Conservation (phyloP, 2,888 invertebrate genomes). For the Muscina levida region DNA sequence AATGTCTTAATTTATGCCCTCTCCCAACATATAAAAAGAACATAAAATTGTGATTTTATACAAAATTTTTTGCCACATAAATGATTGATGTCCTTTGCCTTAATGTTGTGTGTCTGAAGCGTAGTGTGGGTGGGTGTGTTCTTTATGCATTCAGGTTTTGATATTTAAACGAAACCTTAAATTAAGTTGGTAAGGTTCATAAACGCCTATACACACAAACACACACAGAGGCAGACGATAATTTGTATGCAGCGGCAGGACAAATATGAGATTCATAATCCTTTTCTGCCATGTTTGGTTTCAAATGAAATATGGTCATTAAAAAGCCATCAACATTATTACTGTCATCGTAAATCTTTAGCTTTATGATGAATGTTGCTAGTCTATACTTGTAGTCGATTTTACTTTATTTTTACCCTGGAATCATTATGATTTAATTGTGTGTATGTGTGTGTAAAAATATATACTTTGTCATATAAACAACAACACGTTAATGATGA, state of each 20-base stretch:
- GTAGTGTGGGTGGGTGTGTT: background rate
- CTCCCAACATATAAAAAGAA: background rate
- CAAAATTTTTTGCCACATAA: background rate
- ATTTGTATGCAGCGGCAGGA: background rate
- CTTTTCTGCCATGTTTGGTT: slow-evolving; percentile 26
- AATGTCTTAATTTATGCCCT: slow-evolving; percentile 21
- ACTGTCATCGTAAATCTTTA: slow-evolving; percentile 61
- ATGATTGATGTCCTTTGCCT: slow-evolving; percentile 16
- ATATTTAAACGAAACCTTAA: slow-evolving; percentile 17
- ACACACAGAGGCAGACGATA: background rate
- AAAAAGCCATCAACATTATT: slow-evolving; percentile 63
- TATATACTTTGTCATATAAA: slow-evolving; percentile 10
- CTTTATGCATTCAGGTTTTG: background rate
- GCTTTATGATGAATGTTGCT: slow-evolving; percentile 17
- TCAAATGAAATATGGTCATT: slow-evolving; percentile 60
- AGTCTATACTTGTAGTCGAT: slow-evolving; percentile 21
- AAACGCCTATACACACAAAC: background rate
- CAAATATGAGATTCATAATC: slow-evolving; percentile 17
- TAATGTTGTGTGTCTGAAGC: background rate
- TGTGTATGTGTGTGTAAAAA: slow-evolving; percentile 9
- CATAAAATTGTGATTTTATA: background rate
- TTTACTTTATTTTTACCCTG: slow-evolving; percentile 24
- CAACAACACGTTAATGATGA: slow-evolving; percentile 13
- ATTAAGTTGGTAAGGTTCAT: background rate
- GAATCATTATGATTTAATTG: background rate